Evolutionary conservation across 2,113 vertebrate species (phyloP), one percentile per base, ranked within the genome.

Genomic region (Sturnira hondurensis): DNA sequence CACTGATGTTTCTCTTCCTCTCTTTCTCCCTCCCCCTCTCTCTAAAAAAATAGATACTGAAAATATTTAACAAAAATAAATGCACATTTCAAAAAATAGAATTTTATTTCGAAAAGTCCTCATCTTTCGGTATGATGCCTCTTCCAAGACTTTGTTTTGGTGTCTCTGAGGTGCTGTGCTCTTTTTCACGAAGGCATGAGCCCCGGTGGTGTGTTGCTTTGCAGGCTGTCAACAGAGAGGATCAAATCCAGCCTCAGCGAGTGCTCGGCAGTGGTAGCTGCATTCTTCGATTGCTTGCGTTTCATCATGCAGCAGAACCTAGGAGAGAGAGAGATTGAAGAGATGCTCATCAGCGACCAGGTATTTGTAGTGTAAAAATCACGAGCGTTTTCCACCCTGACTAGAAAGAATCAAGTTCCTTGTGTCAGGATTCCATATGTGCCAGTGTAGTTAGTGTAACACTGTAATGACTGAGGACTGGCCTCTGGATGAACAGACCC

Each of bases 271-370:
- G 98, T 99, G 68, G 91, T 99, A 96, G 97, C 98, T 36, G 98
- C 99, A 4, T 98, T 99, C 65, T 98, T 99, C 96, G 99, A 99
- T 88, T 99, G 99, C 82, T 97, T 99, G 85, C 99, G 98, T 81
- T 99, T 99, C 97, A 98, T 98, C 86, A 50, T 99, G 31, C 97
- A 99, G 0, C 99, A 99, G 56, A 98, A 99, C n/a, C 73, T 94
- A 17, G 98, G 98, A 0, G 96, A 98, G 7, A 98, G 98, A 9
- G 98, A 98, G 58, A 98, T 99, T 12, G 99, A 99, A 88, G 97
- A 97, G 89, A 99, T 99, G 99, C 99, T 99, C 31, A 91, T 99
- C 96, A 98, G 96, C 65, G 98, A 99, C 71, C 99, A 99, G 99
- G 99, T 99, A 97, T 88, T 95, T 78, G 24, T 54, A 56, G 93